phyloP scores from a whole-genome alignment of 2,797 vertebrate genomes.

The Trematomus bernacchii region DNA sequence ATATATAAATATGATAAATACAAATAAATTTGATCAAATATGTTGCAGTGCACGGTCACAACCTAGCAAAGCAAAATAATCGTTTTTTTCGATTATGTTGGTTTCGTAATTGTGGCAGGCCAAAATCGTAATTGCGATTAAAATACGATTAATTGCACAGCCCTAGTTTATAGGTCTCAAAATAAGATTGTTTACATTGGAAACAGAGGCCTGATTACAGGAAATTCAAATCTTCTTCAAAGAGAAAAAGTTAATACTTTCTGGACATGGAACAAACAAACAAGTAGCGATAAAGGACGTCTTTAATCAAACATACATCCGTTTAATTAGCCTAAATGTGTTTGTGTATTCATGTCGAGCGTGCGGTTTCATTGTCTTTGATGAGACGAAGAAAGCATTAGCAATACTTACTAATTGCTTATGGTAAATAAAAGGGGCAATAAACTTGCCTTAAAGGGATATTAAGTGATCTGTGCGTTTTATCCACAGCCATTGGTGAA shows the following conservation, averaged over 20 bases:
- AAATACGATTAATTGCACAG: no score
- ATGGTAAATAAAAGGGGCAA: constrained; percentile 5
- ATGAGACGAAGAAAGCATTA: background rate
- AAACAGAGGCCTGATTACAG: constrained; percentile 15
- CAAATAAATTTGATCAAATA: no score
- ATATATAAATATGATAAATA: no score
- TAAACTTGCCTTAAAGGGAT: constrained; percentile 14
- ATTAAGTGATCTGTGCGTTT: constrained; percentile 17
- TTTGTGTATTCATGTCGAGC: background rate
- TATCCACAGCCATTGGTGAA: constrained; percentile 19
- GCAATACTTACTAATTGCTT: background rate
- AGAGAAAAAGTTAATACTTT: background rate
- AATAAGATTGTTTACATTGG: background rate
- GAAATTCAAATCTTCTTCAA: constrained; percentile 11
- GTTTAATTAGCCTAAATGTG: constrained; percentile 1
- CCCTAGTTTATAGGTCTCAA: background rate
- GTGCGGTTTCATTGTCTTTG: background rate
- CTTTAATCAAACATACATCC: constrained; percentile 30
- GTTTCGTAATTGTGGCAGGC: no score
- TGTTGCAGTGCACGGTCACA: no score
- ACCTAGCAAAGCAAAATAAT: no score
- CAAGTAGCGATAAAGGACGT: background rate
- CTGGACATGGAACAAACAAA: constrained; percentile 7
- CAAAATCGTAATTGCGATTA: no score
- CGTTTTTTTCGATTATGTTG: no score